Percentiles rank a stretch among this genome's conserved stretches.
These are phyloP conservation scores for Vespertilio murinus DNA, from an alignment of 2,797 vertebrate species.

Conservation along the genomic window DNA sequence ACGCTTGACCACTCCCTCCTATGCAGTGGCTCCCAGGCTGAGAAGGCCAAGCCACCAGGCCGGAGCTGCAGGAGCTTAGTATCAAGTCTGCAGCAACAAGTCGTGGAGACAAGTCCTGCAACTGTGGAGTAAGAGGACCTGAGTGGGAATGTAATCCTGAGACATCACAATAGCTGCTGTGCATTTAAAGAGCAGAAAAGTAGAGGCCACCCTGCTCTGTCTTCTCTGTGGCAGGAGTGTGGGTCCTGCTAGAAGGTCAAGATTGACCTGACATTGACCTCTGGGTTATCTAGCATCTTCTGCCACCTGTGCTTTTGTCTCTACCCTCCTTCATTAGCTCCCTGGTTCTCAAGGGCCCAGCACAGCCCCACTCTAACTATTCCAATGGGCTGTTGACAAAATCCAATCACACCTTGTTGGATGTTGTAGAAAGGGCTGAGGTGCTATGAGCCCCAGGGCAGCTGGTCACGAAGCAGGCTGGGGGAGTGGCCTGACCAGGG, in stretches of 20 bases:
- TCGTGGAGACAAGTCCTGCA: background rate
- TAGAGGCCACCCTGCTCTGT: background rate
- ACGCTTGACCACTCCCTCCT: background rate
- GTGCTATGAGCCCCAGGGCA: background rate
- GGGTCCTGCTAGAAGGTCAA: background rate
- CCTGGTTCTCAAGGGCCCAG: background rate
- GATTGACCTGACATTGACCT: background rate
- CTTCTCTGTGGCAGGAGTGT: background rate
- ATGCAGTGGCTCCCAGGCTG: too few relatives aligned
- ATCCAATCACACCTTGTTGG: background rate
- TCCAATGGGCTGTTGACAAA: background rate
- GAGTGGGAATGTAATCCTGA: background rate
- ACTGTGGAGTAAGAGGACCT: background rate
- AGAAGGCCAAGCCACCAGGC: background rate
- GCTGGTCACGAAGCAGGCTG: background rate
- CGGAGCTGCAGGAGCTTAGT: background rate
- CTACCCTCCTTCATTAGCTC: rapidly evolving
- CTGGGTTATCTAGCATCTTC: background rate
- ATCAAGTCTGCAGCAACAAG: background rate
- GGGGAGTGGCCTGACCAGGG: too few relatives aligned
- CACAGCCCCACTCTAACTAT: background rate
- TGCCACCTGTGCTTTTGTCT: background rate
- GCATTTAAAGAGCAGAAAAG: background rate
- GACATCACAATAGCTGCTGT: background rate
- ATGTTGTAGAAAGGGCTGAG: background rate